Evolutionary conservation across 2,113 vertebrate species (phyloP), one percentile per base, ranked within the genome.

Genomic region (Malurus elegans): DNA sequence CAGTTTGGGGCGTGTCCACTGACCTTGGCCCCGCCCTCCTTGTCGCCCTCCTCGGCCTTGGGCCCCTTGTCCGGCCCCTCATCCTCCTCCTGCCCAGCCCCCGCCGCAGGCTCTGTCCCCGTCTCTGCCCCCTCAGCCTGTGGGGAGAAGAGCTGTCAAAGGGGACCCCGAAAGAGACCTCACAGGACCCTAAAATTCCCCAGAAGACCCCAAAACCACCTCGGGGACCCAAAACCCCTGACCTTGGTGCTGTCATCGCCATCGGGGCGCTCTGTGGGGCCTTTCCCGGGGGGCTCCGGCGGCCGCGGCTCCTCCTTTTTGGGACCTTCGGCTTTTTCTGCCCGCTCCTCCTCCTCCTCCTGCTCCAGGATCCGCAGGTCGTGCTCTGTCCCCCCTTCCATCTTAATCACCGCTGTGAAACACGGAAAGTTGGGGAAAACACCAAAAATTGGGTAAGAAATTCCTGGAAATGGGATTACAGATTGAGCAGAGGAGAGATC

Each of bases 401-500:
- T 83, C 80, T 83, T 83, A 31, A 83, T 83, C 57, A 83, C 80
- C 25, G 80, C 80, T 83, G 44, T 10, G 45, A 10, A 47, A 47
- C 7, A 20, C 10, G 45, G 47, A 47, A 47, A 47, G 21, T 29
- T 17, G 26, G 51, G 51, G 19, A 47, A 47, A 47, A 47, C 5
- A 29, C 0, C 2, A 7, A 5, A 18, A 5, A 29, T 3, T 3
- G 26, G 18, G 6, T 14, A 9, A 40, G 7, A 4, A 50, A 38
- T 4, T 8, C 12, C 20, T 14, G 2, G 24, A 31, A 45, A 8
- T 3, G 2, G 1, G 5, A 9, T 14, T 24, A 31, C 11, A 4
- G 31, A 15, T 9, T 6, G 3, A 11, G 3, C 0, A 10, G 3
- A 3, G 4, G 2, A 42, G 9, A 1, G 3, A 29, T 18, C 8